These are phyloP conservation scores for Drosophila ercepeae DNA, from an alignment of 1,140 invertebrate genomes.

Conservation along the genomic window DNA sequence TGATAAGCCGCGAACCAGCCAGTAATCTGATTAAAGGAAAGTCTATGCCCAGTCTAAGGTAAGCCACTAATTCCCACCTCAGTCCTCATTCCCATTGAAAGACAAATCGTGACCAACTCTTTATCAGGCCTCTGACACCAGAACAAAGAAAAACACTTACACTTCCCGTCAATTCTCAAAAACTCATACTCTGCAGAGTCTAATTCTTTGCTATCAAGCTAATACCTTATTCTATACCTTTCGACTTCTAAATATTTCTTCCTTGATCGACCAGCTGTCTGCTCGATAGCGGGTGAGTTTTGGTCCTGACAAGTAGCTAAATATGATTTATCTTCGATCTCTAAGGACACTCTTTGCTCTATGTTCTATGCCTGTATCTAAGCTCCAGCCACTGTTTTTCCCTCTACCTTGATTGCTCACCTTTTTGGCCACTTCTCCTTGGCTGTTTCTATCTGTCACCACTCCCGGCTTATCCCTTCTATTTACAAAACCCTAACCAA, in stretches of 20 bases:
- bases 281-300: conserved; percentile 84
- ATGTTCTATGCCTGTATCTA: conserved; percentile 3
- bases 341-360: conserved; percentile 15
- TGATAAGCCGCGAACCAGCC: conserved; percentile 85
- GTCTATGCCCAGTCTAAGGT: conserved; percentile 97
- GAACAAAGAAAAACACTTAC: conserved; percentile 23
- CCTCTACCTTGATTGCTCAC: conserved; percentile 17
- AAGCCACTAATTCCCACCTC: background rate
- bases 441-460: conserved; percentile 16
- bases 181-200: conserved; percentile 17
- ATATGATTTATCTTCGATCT: conserved; percentile 9
- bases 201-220: conserved; percentile 30
- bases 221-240: conserved; percentile 41
- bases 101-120: conserved; percentile 19
- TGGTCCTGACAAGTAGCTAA: conserved; percentile 39
- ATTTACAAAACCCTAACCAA: background rate
- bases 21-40: conserved; percentile 95
- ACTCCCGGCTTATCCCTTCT: background rate
- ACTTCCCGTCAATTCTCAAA: conserved; percentile 36
- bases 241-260: conserved; percentile 43
- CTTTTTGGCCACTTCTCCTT: conserved; percentile 33
- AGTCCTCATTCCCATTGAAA: background rate
- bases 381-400: background rate
- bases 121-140: conserved; percentile 44
- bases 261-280: conserved; percentile 81